Conservation (phyloP, 2,797 vertebrate genomes). For the Acipenser oxyrinchus region DNA sequence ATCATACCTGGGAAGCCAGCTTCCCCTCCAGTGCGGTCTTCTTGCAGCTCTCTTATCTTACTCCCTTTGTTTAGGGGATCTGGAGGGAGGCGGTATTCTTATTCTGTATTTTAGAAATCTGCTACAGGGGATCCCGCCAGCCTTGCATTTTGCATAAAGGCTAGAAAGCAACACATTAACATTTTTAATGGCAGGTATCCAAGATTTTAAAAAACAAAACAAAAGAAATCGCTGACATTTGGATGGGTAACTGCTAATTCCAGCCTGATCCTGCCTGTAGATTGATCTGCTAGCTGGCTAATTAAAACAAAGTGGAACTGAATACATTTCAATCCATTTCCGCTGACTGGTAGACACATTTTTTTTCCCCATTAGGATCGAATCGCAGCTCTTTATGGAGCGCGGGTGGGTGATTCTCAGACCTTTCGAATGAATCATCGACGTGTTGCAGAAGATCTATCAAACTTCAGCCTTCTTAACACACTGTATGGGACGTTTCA, state of each 20-base stretch:
- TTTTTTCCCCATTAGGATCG: conserved; percentile 5
- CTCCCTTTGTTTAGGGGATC: too few relatives aligned
- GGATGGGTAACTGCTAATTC: background rate
- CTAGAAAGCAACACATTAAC: background rate
- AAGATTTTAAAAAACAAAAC: background rate
- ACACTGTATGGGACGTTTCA: background rate
- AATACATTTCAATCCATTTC: conserved; percentile 6
- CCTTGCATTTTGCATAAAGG: too few relatives aligned
- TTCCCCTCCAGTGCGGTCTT: too few relatives aligned
- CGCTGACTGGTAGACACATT: background rate
- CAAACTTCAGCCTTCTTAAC: background rate
- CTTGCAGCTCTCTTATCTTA: too few relatives aligned
- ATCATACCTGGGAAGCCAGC: too few relatives aligned
- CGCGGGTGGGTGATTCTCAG: background rate
- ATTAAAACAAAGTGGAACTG: background rate
- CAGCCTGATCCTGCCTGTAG: background rate
- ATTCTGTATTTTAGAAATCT: too few relatives aligned
- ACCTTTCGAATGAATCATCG: conserved; percentile 6
- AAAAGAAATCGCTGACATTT: background rate
- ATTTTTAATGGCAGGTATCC: background rate
- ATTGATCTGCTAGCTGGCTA: background rate
- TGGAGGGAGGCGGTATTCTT: too few relatives aligned
- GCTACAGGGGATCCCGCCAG: too few relatives aligned
- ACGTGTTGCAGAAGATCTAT: background rate
- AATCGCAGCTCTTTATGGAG: background rate